Conservation (phyloP, 2,113 vertebrate species). For the Sprattus sprattus region DNA sequence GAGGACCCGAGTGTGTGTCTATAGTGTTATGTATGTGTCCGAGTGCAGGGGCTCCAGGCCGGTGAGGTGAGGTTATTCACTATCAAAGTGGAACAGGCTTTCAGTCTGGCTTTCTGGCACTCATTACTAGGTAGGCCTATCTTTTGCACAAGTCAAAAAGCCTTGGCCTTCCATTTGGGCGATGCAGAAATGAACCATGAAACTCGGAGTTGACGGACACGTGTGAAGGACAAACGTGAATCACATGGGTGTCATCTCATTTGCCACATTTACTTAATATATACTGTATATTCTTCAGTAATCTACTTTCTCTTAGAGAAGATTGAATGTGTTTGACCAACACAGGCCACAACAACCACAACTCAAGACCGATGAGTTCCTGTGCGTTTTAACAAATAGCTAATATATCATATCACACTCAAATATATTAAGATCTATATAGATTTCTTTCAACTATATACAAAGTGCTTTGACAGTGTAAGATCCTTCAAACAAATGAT, state of each 20-base stretch:
- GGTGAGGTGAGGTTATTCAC: slow-evolving; percentile 14
- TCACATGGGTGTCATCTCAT: slow-evolving; percentile 45
- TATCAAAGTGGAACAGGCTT: not conserved
- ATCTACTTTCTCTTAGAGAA: slow-evolving; percentile 74
- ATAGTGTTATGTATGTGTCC: not conserved
- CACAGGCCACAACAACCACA: slow-evolving; percentile 43
- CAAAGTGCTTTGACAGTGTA: slow-evolving; percentile 62
- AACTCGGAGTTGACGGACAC: not conserved
- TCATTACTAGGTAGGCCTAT: not conserved
- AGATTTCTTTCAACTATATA: slow-evolving; percentile 49
- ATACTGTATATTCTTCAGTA: slow-evolving; percentile 39
- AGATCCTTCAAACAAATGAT: slow-evolving; percentile 35
- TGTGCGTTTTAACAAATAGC: slow-evolving; percentile 41
- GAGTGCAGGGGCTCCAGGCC: not conserved
- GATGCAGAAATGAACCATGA: not conserved
- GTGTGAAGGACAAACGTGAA: slow-evolving; percentile 23
- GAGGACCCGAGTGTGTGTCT: not conserved
- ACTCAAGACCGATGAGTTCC: slow-evolving; percentile 33
- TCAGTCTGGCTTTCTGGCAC: not conserved
- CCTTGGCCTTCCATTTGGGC: not conserved
- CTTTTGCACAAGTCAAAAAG: not conserved
- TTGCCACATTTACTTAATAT: slow-evolving; percentile 34
- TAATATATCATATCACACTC: slow-evolving; percentile 46
- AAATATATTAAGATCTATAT: slow-evolving; percentile 50
- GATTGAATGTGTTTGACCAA: slow-evolving; percentile 52